phyloP scores from a whole-genome alignment of 2,797 vertebrate genomes.

The Gadopsis marmoratus region DNA sequence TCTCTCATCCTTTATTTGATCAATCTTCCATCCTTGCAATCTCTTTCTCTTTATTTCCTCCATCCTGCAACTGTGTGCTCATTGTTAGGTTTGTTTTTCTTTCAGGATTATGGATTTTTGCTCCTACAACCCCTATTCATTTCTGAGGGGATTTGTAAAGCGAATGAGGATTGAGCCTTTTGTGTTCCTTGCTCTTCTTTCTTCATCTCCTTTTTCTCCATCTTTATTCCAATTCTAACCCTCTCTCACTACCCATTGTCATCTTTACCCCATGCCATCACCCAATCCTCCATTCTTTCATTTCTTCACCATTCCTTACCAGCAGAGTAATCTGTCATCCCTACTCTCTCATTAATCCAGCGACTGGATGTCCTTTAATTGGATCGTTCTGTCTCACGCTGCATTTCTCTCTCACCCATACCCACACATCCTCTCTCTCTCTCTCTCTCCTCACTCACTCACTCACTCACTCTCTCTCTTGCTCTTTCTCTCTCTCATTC shows the following conservation, averaged over 20 bases:
- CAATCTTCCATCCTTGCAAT: slow-evolving; percentile 22
- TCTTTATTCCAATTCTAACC: slow-evolving; percentile 51
- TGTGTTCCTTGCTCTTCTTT: slow-evolving; percentile 41
- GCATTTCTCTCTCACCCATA: slow-evolving; percentile 67
- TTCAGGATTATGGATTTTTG: slow-evolving; percentile 61
- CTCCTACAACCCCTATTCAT: slow-evolving; percentile 45
- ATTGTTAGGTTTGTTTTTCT: slow-evolving; percentile 60
- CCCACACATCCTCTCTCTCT: not conserved
- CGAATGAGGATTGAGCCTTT: slow-evolving; percentile 54
- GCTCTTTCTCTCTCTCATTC: slow-evolving; percentile 74
- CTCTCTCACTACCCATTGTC: slow-evolving; percentile 41
- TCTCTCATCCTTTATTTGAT: slow-evolving; percentile 33
- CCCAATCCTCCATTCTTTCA: slow-evolving; percentile 1
- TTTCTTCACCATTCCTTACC: slow-evolving; percentile 20
- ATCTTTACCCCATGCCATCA: slow-evolving; percentile 33
- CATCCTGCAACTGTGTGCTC: slow-evolving; percentile 33
- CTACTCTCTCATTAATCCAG: slow-evolving; percentile 82
- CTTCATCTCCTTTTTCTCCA: slow-evolving; percentile 35
- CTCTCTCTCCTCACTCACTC: slow-evolving; percentile 53
- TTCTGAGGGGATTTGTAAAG: slow-evolving; percentile 67
- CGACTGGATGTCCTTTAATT: slow-evolving; percentile 87
- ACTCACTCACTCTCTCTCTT: too few species aligned
- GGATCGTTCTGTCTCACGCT: slow-evolving; percentile 78
- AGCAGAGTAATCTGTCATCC: slow-evolving; percentile 68
- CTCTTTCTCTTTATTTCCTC: slow-evolving; percentile 16